Base-by-base conservation (phyloP, 2,113 vertebrate genomes). In the Dicerorhinus sumatrensis region DNA sequence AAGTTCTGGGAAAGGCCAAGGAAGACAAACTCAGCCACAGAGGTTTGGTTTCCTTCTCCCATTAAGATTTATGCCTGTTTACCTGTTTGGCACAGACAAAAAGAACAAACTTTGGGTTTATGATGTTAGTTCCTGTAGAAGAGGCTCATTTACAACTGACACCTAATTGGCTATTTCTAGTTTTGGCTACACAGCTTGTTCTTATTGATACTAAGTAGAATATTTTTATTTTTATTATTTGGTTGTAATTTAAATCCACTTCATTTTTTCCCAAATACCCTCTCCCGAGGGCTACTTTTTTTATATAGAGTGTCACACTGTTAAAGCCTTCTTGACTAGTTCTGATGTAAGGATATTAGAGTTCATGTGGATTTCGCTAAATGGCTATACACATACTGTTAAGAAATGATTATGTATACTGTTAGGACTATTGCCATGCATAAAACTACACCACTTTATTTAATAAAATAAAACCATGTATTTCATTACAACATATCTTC, bases 11-110 rank as follows among this genome's bases (percentile, higher is more conserved):
- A 97, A 77, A 98, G 96, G 20, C 97, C 93, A 2, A 98, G n/a
- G 17, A 98, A 95, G 89, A 98, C 56, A 84, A 98, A 97, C 9
- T 98, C 97, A 18, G 69, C 39, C 80, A 98, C 85, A 13, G 14
- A 84, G 12, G 95, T 97, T 73, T 98, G 87, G 60, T 98, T 98
- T 93, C 83, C 69, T 76, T 92, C 79, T 88, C 84, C 92, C 93
- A 97, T 98, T 85, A 87, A 73, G 36, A 36, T 23, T 91, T 94
- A 63, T 73, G 56, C 27, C 31, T 75, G 13, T 83, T 91, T 42
- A 79, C 20, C 96, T 95, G 73, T 95, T 95, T 65, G 62, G 51
- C 12, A 94, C 29, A 93, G 87, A 39, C 23, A 97, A 46, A 63
- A 92, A 92, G 31, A 83, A 91, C 4, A 95, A 23, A 51, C 16